Conservation (phyloP, 2,888 invertebrate species). For the Argyresthia albistria region DNA sequence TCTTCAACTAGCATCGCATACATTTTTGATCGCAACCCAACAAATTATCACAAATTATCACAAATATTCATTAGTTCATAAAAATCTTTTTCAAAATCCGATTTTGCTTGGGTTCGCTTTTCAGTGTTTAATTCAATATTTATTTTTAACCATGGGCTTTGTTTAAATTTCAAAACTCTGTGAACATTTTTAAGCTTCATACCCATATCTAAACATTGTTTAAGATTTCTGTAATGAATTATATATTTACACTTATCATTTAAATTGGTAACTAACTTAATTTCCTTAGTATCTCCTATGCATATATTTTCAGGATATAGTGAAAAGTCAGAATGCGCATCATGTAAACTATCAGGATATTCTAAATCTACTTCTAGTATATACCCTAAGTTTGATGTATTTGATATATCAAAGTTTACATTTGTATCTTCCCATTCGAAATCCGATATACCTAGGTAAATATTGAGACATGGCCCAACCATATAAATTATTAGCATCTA, state of each 20-base stretch:
- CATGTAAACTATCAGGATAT: constrained; percentile 19
- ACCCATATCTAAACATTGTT: constrained; percentile 19
- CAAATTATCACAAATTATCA: constrained; percentile 17
- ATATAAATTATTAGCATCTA: constrained; percentile 31
- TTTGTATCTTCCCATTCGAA: constrained; percentile 23
- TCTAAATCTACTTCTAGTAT: constrained; percentile 24
- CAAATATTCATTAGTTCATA: constrained; percentile 38
- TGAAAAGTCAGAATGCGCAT: constrained; percentile 13
- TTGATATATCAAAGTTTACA: constrained; percentile 8
- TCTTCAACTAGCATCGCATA: constrained; percentile 15
- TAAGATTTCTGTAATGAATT: constrained; percentile 21
- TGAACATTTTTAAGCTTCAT: constrained; percentile 23
- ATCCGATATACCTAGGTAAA: constrained; percentile 18
- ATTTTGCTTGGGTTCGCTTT: constrained; percentile 19
- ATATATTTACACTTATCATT: too few species aligned
- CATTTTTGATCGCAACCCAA: constrained; percentile 22
- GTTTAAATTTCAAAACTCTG: constrained; percentile 29
- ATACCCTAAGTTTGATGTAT: constrained; percentile 12
- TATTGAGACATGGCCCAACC: constrained; percentile 27
- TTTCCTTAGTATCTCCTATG: neutral
- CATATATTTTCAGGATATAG: neutral
- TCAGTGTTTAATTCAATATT: constrained; percentile 38
- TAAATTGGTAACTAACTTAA: constrained; percentile 18
- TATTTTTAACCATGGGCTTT: constrained; percentile 28
- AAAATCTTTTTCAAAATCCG: constrained; percentile 34